phyloP scores from a whole-genome alignment of 2,888 invertebrate genomes.

The Lepidochitona cinerea region DNA sequence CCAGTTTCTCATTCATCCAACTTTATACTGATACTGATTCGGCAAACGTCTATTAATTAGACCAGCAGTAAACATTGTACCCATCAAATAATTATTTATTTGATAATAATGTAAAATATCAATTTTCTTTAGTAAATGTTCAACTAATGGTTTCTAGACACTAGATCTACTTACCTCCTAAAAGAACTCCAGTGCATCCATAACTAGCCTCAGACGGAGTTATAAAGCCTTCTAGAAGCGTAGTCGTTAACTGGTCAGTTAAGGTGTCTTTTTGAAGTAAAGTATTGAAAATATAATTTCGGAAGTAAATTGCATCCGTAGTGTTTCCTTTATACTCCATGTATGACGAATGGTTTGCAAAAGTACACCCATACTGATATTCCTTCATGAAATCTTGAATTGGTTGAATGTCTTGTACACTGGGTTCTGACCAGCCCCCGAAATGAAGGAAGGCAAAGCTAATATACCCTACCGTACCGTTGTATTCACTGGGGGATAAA shows the following conservation, averaged over 20 bases:
- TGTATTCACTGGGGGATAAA: neutral
- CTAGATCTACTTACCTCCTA: constrained; percentile 16
- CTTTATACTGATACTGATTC: no score
- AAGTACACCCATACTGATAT: neutral
- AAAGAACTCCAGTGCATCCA: constrained; percentile 14
- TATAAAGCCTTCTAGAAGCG: neutral
- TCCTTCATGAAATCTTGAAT: neutral
- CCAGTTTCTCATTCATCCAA: no score
- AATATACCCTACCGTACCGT: neutral
- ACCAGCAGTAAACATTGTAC: no score
- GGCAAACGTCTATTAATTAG: no score
- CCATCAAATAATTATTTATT: no score
- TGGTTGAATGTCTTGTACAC: neutral
- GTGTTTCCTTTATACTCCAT: constrained; percentile 6
- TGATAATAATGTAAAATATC: no score
- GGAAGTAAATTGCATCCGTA: neutral
- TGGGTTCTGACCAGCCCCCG: constrained; percentile 12
- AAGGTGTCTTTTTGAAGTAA: constrained; percentile 8
- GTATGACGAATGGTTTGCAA: neutral
- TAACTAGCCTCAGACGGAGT: neutral
- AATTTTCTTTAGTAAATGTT: no score
- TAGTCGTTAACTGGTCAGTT: neutral
- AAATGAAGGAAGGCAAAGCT: constrained; percentile 21
- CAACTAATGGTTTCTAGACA: neutral
- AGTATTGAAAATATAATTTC: constrained; percentile 13